Conservation (phyloP, 2,797 vertebrate genomes). For the Sebastes itinus region DNA sequence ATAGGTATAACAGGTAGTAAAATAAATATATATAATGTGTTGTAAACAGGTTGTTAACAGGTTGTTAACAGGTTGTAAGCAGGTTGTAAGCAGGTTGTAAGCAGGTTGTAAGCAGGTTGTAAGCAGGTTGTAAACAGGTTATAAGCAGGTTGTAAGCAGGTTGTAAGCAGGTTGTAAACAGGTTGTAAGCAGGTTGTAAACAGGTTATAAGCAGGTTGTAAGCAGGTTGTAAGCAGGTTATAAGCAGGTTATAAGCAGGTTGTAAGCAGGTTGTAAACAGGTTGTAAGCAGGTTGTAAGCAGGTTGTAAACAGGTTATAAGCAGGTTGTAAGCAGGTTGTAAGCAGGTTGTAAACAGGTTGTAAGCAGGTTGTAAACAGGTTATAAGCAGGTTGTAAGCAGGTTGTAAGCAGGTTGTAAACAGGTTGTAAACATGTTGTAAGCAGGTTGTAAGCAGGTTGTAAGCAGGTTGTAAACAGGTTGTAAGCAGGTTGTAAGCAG, state of each 20-base stretch:
- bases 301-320: too few relatives aligned
- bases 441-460: neutral
- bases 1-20: neutral
- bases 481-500: fast-evolving
- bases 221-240: neutral
- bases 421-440: neutral
- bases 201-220: neutral
- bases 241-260: too few relatives aligned
- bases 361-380: neutral
- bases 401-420: too few relatives aligned
- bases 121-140: too few relatives aligned
- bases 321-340: neutral
- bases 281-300: neutral
- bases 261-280: neutral
- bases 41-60: neutral
- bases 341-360: neutral
- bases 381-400: too few relatives aligned
- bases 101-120: neutral
- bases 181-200: too few relatives aligned
- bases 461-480: neutral
- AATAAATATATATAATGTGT: neutral
- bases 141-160: too few relatives aligned
- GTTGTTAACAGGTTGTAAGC: too few relatives aligned
- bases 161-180: too few relatives aligned
- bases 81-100: too few relatives aligned